These are phyloP conservation scores for Takifugu rubripes DNA, from an alignment of 2,797 vertebrate species.

Conservation along the genomic window DNA sequence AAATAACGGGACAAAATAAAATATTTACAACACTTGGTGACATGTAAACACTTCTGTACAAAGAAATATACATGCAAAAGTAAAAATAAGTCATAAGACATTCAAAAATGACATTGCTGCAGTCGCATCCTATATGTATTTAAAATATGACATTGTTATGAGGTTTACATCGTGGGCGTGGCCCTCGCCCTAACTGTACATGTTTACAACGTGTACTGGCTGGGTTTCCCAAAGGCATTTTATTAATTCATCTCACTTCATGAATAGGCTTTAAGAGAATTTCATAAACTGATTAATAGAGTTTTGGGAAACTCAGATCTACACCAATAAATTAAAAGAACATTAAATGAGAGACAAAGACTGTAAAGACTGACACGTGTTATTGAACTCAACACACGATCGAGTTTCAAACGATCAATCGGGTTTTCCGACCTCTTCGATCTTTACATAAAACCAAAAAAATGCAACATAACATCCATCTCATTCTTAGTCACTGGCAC, in stretches of 20 bases:
- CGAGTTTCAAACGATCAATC: slow-evolving; percentile 34
- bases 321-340: slow-evolving; percentile 68
- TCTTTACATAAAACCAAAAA: slow-evolving; percentile 44
- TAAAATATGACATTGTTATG: slow-evolving; percentile 83
- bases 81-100: slow-evolving; percentile 79
- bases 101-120: slow-evolving; percentile 76
- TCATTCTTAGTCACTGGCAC: slow-evolving; percentile 48
- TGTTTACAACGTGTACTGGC: slow-evolving; percentile 69
- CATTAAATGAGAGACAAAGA: slow-evolving; percentile 47
- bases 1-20: slow-evolving; percentile 96
- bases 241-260: slow-evolving; percentile 24
- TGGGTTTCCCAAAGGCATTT: slow-evolving; percentile 52
- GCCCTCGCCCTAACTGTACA: slow-evolving; percentile 74
- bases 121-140: slow-evolving; percentile 72
- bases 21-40: slow-evolving; percentile 94
- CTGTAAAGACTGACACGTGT: slow-evolving; percentile 48
- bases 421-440: slow-evolving; percentile 26
- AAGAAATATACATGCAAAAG: slow-evolving; percentile 99
- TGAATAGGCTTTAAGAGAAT: slow-evolving; percentile 21
- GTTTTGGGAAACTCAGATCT: slow-evolving; percentile 52
- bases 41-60: slow-evolving; percentile 98
- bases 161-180: slow-evolving; percentile 63
- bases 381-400: slow-evolving; percentile 31
- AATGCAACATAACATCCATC: slow-evolving; percentile 20
- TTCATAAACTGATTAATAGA: slow-evolving; percentile 26